These are phyloP conservation scores for Dermatophagoides farinae DNA, from an alignment of 1,140 invertebrate genomes.

Conservation along the genomic window DNA sequence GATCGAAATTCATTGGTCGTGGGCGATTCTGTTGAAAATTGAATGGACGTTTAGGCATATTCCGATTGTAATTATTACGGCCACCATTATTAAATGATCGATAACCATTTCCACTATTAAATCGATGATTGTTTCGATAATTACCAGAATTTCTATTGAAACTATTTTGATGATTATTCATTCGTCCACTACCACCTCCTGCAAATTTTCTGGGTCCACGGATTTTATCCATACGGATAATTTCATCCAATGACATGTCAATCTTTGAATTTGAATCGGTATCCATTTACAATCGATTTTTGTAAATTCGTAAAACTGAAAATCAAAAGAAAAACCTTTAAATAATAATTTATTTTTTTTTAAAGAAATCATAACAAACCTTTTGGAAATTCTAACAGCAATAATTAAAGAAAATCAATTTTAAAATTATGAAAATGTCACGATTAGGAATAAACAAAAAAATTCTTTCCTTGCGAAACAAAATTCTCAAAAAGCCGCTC, in stretches of 20 bases:
- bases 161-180: conserved; percentile 30
- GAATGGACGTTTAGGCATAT: neutral
- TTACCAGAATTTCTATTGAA: conserved; percentile 23
- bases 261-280: conserved; percentile 36
- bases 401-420: too few species aligned
- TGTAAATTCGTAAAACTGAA: neutral
- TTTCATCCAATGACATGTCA: conserved; percentile 87
- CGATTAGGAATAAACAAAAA: too few species aligned
- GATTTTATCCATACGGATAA: conserved; percentile 57
- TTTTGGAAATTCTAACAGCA: too few species aligned
- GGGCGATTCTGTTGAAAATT: too few species aligned
- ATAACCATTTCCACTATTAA: conserved; percentile 16
- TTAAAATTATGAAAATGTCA: too few species aligned
- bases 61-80: neutral
- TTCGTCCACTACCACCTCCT: conserved; percentile 23
- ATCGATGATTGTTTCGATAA: conserved; percentile 20
- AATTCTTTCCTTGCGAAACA: too few species aligned
- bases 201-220: conserved; percentile 24
- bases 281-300: neutral
- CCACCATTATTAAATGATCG: neutral
- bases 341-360: neutral
- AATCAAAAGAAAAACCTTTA: neutral
- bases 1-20: neutral
- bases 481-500: neutral
- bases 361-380: too few species aligned